phyloP scores from a whole-genome alignment of 2,888 invertebrate genomes.

The Cetonia aurata region DNA sequence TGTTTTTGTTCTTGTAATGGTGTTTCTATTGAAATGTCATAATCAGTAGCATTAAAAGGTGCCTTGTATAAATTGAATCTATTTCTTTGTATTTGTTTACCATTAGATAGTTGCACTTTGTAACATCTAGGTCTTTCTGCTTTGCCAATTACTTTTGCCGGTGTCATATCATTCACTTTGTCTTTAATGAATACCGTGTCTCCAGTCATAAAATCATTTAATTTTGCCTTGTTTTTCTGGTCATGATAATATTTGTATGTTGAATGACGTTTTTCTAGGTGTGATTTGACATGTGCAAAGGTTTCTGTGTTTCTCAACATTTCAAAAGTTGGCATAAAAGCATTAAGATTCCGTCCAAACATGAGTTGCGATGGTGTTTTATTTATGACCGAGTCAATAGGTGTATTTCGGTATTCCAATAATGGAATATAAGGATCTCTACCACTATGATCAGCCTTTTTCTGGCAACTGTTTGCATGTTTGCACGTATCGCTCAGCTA shows the following conservation, averaged over 20 bases:
- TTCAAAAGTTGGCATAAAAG: background rate
- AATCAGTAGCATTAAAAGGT: background rate
- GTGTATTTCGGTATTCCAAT: background rate
- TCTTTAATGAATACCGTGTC: constrained; percentile 10
- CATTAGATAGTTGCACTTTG: constrained; percentile 1
- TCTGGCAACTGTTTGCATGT: constrained; percentile 1
- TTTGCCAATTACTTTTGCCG: constrained; percentile 1
- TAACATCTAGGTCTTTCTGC: constrained; percentile 21
- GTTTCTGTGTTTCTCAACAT: background rate
- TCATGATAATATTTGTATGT: constrained; percentile 4
- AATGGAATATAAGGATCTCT: constrained; percentile 6
- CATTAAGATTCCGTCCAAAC: background rate
- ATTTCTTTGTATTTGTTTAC: constrained; percentile 3
- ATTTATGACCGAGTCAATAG: background rate
- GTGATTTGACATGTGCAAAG: background rate
- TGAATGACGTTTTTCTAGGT: background rate
- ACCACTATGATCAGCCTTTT: constrained; percentile 1
- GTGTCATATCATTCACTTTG: constrained; percentile 1
- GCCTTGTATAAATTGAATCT: constrained; percentile 9
- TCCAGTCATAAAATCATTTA: background rate
- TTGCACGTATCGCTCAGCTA: background rate
- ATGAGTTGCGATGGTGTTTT: constrained; percentile 1
- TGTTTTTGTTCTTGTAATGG: too few species aligned
- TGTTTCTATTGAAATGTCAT: too few species aligned
- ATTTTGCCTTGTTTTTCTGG: background rate